Conservation (phyloP, 2,113 vertebrate species). For the Strigops habroptila region DNA sequence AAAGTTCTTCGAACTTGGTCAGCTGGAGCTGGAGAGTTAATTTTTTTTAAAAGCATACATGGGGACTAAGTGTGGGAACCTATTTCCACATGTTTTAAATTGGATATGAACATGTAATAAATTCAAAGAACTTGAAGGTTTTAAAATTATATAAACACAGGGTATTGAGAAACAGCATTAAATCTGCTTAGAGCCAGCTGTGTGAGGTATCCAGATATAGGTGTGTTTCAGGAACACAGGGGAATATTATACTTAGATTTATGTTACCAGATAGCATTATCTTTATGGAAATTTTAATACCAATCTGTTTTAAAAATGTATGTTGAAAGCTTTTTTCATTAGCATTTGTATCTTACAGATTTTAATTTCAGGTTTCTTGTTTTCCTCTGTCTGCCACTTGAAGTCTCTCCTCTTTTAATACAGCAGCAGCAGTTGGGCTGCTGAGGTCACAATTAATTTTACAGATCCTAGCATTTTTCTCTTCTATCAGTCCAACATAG, state of each 20-base stretch:
- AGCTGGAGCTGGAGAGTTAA: not conserved
- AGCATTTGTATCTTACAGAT: accelerated
- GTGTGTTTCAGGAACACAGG: not conserved
- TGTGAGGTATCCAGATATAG: not conserved
- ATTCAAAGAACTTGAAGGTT: not conserved
- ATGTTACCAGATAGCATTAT: not conserved
- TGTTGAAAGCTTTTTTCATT: not conserved
- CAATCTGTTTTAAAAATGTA: not conserved
- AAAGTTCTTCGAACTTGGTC: not conserved
- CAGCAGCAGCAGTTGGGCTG: not conserved
- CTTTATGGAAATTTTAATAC: not conserved
- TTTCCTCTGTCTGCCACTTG: not conserved
- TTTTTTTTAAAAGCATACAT: not conserved
- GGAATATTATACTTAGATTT: not conserved
- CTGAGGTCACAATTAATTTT: not conserved
- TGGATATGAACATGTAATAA: not conserved
- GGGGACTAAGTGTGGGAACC: not conserved
- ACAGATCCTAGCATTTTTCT: not conserved
- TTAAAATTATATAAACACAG: not conserved
- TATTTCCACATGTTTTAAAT: not conserved
- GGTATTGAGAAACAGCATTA: not conserved
- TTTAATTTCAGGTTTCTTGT: not conserved
- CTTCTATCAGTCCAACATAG: not conserved
- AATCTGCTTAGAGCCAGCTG: not conserved
- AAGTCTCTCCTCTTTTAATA: not conserved